A percentile compares a stretch with the other conserved stretches of the same genome.
Conservation (phyloP, 2,888 invertebrate genomes). For the Clivina fossor region DNA sequence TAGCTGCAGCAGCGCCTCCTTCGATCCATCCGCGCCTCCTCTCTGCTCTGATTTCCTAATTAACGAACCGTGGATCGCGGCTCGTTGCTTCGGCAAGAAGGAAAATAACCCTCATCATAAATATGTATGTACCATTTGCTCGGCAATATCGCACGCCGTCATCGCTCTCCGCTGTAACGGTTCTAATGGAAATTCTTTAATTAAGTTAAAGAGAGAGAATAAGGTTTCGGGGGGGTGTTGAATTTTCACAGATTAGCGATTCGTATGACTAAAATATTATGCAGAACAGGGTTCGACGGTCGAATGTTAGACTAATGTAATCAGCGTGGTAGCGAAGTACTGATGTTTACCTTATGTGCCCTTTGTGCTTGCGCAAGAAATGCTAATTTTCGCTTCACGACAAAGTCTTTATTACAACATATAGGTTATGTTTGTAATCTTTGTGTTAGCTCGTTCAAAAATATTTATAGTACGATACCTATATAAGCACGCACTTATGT, state of each 20-base stretch:
- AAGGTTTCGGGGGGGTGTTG: conserved; percentile 20
- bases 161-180: background rate
- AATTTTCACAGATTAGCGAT: conserved; percentile 31
- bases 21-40: no score
- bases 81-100: conserved; percentile 29
- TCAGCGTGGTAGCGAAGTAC: background rate
- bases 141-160: background rate
- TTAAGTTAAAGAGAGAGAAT: conserved; percentile 25
- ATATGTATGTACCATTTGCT: conserved; percentile 14
- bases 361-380: conserved; percentile 7
- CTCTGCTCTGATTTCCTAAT: conserved; percentile 20
- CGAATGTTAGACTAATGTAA: conserved; percentile 17
- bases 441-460: no score
- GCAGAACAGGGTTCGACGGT: conserved; percentile 11
- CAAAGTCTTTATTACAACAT: no score
- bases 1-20: no score
- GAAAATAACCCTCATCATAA: conserved; percentile 26
- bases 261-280: conserved; percentile 34
- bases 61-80: conserved; percentile 33
- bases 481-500: no score
- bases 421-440: no score
- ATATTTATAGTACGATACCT: no score
- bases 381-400: conserved; percentile 34
- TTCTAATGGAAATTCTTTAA: conserved; percentile 30
- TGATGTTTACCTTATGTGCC: conserved; percentile 23